phyloP scores from a whole-genome alignment of 2,888 invertebrate species.

The Dynastes tityus region DNA sequence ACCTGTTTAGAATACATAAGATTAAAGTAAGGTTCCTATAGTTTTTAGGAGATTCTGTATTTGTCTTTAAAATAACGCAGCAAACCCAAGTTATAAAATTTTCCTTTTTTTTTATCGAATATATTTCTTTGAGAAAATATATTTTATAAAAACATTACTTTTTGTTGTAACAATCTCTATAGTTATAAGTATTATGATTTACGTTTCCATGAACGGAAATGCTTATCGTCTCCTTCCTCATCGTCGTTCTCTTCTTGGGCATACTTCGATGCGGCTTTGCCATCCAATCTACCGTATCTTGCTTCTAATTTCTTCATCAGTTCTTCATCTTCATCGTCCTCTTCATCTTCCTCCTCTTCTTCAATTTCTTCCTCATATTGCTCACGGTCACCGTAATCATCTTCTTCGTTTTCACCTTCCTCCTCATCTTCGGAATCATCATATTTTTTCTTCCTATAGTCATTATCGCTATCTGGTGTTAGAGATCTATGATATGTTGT shows the following conservation, averaged over 20 bases:
- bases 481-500: constrained; percentile 65
- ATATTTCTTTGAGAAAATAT: background rate
- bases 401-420: constrained; percentile 51
- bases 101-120: background rate
- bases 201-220: constrained; percentile 77
- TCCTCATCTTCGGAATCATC: constrained; percentile 43
- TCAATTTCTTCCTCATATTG: constrained; percentile 17
- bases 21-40: background rate
- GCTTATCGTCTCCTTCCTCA: constrained; percentile 66
- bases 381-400: constrained; percentile 43
- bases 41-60: background rate
- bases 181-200: constrained; percentile 56
- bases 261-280: constrained; percentile 61
- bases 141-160: constrained; percentile 6
- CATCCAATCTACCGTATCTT: constrained; percentile 62
- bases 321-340: constrained; percentile 61
- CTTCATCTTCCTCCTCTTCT: constrained; percentile 55
- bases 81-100: constrained; percentile 24
- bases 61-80: constrained; percentile 8
- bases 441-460: constrained; percentile 37
- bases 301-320: constrained; percentile 63
- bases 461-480: constrained; percentile 61
- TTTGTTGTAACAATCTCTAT: constrained; percentile 16
- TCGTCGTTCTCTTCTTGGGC: constrained; percentile 69
- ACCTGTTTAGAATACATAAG: constrained; percentile 53